Conservation (phyloP, 1,140 invertebrate species). For the Papilio dardanus region DNA sequence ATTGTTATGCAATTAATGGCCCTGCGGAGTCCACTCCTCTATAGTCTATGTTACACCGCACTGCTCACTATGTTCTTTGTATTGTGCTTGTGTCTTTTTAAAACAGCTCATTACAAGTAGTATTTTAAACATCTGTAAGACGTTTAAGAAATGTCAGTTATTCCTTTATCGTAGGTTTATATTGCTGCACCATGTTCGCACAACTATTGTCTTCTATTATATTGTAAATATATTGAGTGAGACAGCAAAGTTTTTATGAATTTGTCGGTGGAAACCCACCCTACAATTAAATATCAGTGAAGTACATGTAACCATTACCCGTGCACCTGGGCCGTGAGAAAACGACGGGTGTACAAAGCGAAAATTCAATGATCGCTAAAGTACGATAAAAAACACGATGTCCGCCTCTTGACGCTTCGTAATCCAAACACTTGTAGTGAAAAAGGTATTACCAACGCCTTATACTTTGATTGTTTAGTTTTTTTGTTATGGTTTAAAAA, state of each 20-base stretch:
- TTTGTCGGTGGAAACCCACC: too few species aligned
- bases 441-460: background rate
- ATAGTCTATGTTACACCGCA: background rate
- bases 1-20: slow-evolving; percentile 54
- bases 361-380: slow-evolving; percentile 17
- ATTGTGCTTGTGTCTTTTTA: too few species aligned
- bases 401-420: slow-evolving; percentile 22
- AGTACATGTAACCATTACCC: slow-evolving; percentile 7
- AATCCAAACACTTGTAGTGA: slow-evolving; percentile 16
- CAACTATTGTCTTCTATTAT: background rate
- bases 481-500: background rate
- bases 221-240: background rate
- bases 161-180: background rate
- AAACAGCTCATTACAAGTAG: too few species aligned
- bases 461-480: background rate
- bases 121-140: too few species aligned
- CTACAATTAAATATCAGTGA: background rate
- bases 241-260: background rate
- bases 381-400: slow-evolving; percentile 11
- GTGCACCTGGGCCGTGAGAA: slow-evolving; percentile 29
- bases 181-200: background rate
- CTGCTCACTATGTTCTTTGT: too few species aligned
- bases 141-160: too few species aligned
- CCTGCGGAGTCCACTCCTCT: slow-evolving; percentile 31
- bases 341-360: background rate